These are phyloP conservation scores for Cecidostiba fungosa DNA, from an alignment of 2,888 invertebrate genomes.

Conservation along the genomic window DNA sequence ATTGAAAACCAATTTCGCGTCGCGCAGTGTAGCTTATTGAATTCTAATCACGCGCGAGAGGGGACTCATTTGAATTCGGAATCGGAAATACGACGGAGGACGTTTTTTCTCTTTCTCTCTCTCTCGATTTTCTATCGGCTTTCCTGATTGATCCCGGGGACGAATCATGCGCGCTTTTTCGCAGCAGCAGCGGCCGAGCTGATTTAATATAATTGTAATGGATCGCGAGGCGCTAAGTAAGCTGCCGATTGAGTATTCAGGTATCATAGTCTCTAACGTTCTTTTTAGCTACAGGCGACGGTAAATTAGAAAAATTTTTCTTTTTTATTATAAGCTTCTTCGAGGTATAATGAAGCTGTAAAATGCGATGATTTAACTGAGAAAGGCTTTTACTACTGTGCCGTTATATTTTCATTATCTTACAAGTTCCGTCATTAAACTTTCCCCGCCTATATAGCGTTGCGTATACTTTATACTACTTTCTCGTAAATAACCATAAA, in stretches of 20 bases:
- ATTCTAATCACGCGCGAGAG: constrained; percentile 55
- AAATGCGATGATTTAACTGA: background rate
- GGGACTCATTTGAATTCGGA: constrained; percentile 51
- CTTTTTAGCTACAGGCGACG: too few species aligned
- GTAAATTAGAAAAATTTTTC: background rate
- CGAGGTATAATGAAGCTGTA: background rate
- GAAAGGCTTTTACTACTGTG: background rate
- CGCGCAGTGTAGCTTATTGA: constrained; percentile 42
- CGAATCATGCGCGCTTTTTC: background rate
- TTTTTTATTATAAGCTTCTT: background rate
- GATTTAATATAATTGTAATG: background rate
- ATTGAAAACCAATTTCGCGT: constrained; percentile 56
- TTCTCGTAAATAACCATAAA: background rate
- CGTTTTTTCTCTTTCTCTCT: background rate
- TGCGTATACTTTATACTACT: background rate
- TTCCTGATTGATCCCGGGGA: background rate
- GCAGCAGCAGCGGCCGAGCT: background rate
- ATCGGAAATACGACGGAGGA: constrained; percentile 36
- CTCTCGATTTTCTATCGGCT: constrained; percentile 9
- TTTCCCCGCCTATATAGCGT: background rate
- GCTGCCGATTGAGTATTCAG: background rate
- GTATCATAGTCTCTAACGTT: too few species aligned
- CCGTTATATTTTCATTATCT: background rate
- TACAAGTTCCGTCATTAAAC: background rate
- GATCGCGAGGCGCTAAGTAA: background rate